Conservation (phyloP, 1,140 invertebrate genomes). For the Helicoverpa armigera region DNA sequence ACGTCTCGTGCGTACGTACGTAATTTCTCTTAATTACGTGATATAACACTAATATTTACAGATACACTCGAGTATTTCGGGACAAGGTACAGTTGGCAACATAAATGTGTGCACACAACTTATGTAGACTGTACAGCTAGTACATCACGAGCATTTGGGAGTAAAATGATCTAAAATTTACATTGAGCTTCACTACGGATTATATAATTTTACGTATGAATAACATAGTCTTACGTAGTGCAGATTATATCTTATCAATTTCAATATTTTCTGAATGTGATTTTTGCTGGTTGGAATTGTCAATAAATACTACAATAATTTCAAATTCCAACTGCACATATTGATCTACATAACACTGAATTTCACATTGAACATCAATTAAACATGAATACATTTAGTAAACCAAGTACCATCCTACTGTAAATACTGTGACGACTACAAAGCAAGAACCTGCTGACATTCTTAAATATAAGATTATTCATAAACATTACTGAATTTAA, state of each 20-base stretch:
- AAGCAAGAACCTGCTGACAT: background rate
- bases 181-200: slow-evolving; percentile 29
- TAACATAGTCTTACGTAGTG: background rate
- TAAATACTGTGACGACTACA: slow-evolving; percentile 14
- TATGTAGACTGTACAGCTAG: slow-evolving; percentile 11
- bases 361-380: background rate
- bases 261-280: background rate
- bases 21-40: slow-evolving; percentile 34
- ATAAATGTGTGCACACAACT: background rate
- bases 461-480: slow-evolving; percentile 21
- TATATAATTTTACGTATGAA: slow-evolving; percentile 25
- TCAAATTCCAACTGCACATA: background rate
- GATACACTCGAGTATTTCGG: slow-evolving; percentile 39
- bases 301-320: no score
- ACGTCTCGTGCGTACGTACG: slow-evolving; percentile 17
- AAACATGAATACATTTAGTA: background rate
- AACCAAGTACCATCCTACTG: background rate
- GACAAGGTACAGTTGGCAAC: slow-evolving; percentile 21
- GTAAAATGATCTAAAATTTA: background rate
- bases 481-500: slow-evolving; percentile 8
- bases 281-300: background rate
- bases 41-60: slow-evolving; percentile 39
- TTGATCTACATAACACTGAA: no score
- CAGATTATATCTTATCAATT: background rate
- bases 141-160: slow-evolving; percentile 23